These are phyloP conservation scores for Lytechinus variegatus DNA, from an alignment of 35 echinoderm and acorn worm species.

Conservation along the genomic window DNA sequence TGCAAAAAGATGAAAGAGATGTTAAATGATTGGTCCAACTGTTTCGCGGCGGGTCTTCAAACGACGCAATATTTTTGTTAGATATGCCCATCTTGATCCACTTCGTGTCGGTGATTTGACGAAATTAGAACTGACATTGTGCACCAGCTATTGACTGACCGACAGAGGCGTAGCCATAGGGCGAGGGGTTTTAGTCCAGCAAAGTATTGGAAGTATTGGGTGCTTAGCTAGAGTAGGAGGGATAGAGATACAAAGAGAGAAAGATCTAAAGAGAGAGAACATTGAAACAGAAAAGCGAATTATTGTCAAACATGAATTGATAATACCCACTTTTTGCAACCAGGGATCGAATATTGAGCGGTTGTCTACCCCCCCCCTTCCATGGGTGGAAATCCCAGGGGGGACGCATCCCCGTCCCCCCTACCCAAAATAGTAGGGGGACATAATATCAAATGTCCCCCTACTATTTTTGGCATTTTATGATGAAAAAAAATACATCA, in stretches of 20 bases:
- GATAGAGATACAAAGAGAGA: background rate
- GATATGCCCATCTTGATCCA: background rate
- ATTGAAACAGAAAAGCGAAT: too few relatives aligned
- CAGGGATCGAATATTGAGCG: too few relatives aligned
- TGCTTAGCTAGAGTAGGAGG: background rate
- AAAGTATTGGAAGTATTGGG: too few relatives aligned
- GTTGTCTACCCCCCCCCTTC: background rate
- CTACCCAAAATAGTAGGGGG: too few relatives aligned
- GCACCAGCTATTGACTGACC: constrained; percentile 1
- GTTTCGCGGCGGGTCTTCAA: background rate
- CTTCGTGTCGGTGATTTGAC: constrained; percentile 2
- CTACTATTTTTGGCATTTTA: too few relatives aligned
- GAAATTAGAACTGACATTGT: background rate
- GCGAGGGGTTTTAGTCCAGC: background rate
- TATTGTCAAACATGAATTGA: too few relatives aligned
- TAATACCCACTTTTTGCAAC: too few relatives aligned
- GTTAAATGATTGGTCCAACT: background rate
- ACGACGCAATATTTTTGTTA: background rate
- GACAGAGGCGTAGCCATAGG: background rate
- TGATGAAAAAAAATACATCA: too few relatives aligned
- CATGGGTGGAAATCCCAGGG: too few relatives aligned
- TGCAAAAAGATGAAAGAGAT: background rate
- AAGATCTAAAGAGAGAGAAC: background rate
- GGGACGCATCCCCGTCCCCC: too few relatives aligned
- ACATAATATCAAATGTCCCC: too few relatives aligned